These are phyloP conservation scores for Dolomedes plantarius DNA, from an alignment of 2,888 invertebrate genomes.

Conservation along the genomic window DNA sequence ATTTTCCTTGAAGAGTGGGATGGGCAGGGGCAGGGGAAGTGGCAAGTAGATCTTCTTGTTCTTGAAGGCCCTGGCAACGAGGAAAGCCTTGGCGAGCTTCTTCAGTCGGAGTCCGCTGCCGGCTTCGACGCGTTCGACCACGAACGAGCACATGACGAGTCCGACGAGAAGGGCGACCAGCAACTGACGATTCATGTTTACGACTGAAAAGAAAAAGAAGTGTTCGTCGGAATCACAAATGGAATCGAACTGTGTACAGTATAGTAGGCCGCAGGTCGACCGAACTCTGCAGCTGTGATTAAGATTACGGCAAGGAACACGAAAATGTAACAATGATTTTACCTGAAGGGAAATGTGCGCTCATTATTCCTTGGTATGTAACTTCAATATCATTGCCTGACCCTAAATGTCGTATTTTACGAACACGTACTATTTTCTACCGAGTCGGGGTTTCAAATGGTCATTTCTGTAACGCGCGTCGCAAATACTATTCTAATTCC, in stretches of 20 bases:
- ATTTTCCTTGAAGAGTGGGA: slow-evolving; percentile 70
- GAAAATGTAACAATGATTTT: no score
- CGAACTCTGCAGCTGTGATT: no score
- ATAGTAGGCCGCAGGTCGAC: no score
- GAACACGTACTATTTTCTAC: no score
- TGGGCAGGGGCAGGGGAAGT: slow-evolving; percentile 61
- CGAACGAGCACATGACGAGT: slow-evolving; percentile 37
- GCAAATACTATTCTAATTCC: no score
- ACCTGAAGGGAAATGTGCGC: no score
- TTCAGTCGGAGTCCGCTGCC: slow-evolving; percentile 34
- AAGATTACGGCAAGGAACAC: no score
- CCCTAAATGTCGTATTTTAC: no score
- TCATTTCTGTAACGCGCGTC: no score
- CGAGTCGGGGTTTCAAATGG: no score
- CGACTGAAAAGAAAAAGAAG: not conserved
- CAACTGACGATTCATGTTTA: slow-evolving; percentile 50
- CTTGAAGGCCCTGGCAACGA: slow-evolving; percentile 51
- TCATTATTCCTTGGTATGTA: no score
- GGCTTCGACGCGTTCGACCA: slow-evolving; percentile 49
- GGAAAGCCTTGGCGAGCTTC: slow-evolving; percentile 37
- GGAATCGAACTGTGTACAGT: not conserved
- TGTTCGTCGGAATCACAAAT: not conserved
- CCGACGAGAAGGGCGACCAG: slow-evolving; percentile 34
- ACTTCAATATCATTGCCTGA: no score
- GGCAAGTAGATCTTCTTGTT: slow-evolving; percentile 64